Evolutionary conservation across 2,113 vertebrate genomes (phyloP).

Genomic region (Megaleporinus macrocephalus): DNA sequence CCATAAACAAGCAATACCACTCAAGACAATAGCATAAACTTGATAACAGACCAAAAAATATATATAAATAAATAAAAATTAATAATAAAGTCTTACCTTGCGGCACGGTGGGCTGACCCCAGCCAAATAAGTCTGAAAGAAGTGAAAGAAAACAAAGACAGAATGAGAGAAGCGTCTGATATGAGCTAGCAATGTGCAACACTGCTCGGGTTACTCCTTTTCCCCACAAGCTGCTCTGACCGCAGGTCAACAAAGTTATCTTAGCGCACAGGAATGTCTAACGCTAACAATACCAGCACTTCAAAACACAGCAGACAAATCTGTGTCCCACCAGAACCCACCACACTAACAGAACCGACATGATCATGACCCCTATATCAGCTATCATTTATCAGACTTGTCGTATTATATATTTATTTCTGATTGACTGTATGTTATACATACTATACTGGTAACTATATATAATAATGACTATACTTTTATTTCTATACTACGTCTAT

Average conservation of each 20-base stretch:
- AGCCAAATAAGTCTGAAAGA: conserved; percentile 11
- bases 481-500: no score
- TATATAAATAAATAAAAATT: no score
- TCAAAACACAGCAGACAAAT: background rate
- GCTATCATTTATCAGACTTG: no score
- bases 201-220: background rate
- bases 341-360: background rate
- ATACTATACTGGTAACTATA: no score
- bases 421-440: no score
- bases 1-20: background rate
- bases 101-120: conserved; percentile 8
- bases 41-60: background rate
- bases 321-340: background rate
- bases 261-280: background rate
- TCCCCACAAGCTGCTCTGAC: no score
- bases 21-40: background rate
- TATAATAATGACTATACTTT: no score
- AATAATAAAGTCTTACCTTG: conserved; percentile 13
- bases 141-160: background rate
- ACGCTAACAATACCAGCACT: background rate
- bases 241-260: background rate
- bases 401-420: no score
- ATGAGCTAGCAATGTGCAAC: background rate
- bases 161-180: background rate
- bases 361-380: no score